Evolutionary conservation across 2,888 invertebrate species (phyloP), one percentile per base, ranked within the genome.

Genomic region (Pyrocoelia pectoralis): DNA sequence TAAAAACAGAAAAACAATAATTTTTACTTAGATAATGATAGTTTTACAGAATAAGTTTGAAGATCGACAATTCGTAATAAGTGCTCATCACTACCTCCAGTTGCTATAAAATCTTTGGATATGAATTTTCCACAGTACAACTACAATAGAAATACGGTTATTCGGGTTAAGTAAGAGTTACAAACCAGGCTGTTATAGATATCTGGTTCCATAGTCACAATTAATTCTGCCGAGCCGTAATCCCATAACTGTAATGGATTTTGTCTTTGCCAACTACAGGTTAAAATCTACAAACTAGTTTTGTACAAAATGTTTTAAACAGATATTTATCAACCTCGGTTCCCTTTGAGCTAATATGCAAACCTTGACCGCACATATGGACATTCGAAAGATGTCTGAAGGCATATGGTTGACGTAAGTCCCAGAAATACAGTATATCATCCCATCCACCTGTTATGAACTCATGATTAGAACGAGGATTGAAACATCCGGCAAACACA

Each of bases 391-490:
- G 83, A 70, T 85, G 80, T 38, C 86, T 81, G 0, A 86, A 81
- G 0, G 89, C 85, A 69, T 84, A 84, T 0, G 88, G 87, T 71
- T 87, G 86, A 60, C 90, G 81, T 50, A 86, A 83, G 74, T 90
- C 90, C 89, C 89, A 90, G 73, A 88, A 89, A 72, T 88, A 85
- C 1, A 90, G 83, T 0, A 84, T 83, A 72, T 88, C 82, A 70
- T 90, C 89, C 88, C 89, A 89, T 6, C 90, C 89, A 1, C 88
- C 89, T 1, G 88, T 88, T 67, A 89, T 81, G 62, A 90, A 76
- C 78, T 90, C 90, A 74, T 88, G 85, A 56, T 85, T 83, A 9
- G 87, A 86, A 72, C 83, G 83, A 0, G 90, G 89, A 74, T 90
- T 86, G 74, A 89, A 90, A 43, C 85, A 84, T 14, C 87, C 87